Conservation (phyloP, 2,797 vertebrate genomes). For the Bradypodion pumilum region DNA sequence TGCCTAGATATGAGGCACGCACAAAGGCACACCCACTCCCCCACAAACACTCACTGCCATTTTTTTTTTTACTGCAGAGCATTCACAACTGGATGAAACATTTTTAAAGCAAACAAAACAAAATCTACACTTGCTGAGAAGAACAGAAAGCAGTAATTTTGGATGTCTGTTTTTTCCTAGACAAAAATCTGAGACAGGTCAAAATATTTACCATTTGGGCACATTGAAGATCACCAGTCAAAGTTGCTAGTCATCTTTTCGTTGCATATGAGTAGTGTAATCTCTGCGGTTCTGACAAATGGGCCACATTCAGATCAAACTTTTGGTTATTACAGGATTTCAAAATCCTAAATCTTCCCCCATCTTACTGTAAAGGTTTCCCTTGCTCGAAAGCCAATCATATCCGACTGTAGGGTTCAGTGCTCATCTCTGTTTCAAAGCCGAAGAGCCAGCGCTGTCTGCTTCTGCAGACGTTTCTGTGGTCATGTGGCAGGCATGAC, state of each 20-base stretch:
- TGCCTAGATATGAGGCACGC: constrained; percentile 72
- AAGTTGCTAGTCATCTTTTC: not conserved
- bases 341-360: not conserved
- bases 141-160: constrained; percentile 56
- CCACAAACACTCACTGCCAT: constrained; percentile 68
- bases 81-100: constrained; percentile 67
- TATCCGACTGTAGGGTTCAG: no score
- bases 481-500: no score
- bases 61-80: constrained; percentile 71
- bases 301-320: not conserved
- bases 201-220: not conserved
- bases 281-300: not conserved
- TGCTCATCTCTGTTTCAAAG: no score
- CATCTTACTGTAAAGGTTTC: no score
- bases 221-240: not conserved
- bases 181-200: not conserved
- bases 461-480: no score
- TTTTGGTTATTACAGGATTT: not conserved
- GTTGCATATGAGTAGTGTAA: not conserved
- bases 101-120: constrained; percentile 54
- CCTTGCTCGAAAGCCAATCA: no score
- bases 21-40: constrained; percentile 70
- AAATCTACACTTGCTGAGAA: constrained; percentile 26
- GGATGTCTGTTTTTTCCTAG: constrained; percentile 15
- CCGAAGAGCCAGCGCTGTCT: no score